Evolutionary conservation across 1,140 invertebrate genomes (phyloP), one percentile per base, ranked within the genome.

Genomic region (Apis dorsata): DNA sequence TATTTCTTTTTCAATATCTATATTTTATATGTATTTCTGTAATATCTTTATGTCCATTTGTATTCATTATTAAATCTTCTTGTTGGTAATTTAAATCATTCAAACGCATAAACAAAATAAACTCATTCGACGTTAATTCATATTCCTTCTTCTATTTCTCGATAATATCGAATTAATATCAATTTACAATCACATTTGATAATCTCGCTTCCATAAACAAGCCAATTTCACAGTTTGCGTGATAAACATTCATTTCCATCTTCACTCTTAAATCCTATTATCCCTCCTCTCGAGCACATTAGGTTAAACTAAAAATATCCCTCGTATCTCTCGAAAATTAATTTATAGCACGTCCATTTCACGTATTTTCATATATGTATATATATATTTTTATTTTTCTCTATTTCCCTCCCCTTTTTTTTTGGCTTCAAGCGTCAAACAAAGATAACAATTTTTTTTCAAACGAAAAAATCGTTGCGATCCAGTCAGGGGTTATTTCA

Each of bases 171-270:
- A 7, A 28, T 19, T 15, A 65, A 15, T 28, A 13, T 49, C n/a
- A 44, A 21, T 60, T 71, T 53, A 51, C 44, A 7, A 55, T 44
- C 11, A 34, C 21, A 17, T 28, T 17, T 24, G 15, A 19, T 62
- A 71, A 79, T 51, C 19, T 60, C 44, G 15, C 19, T 19, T 24
- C 3, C 44, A 51, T 24, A 62, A 70, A 34, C 55, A 71, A 15
- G 13, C 11, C 34, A 34, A n/a, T 71, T 71, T 49, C 53, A 13
- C 44, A 3, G 8, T 13, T 72, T 57, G 19, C 28, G n/a, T 15
- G 21, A 55, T 72, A 72, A 80, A 80, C 51, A 80, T 72, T 73
- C 28, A 63, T 72, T 80, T 63, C 21, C 24, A 70, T 63, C 8
- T 80, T 62, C 34, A 8, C 24, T 28, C 5, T 80, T 55, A 55